Base-by-base conservation (phyloP, 2,888 invertebrate species). In the Pemphredon lugubris region DNA sequence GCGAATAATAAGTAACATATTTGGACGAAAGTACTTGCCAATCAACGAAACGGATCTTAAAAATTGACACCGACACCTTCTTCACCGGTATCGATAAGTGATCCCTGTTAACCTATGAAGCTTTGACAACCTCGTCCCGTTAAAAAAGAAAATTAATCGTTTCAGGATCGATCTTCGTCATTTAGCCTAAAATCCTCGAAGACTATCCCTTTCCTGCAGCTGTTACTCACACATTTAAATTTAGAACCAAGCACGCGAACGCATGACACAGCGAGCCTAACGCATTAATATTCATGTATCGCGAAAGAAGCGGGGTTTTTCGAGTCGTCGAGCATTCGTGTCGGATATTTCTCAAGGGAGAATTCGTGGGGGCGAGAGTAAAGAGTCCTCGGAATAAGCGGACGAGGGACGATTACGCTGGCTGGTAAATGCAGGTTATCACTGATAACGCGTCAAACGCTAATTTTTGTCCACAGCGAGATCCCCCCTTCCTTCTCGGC, bases 281-380 rank as follows among this genome's bases (percentile, higher is more conserved):
- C 7, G 42, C 60, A 64, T 66, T 72, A 75, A 66, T 66, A 64
- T 69, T 72, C 66, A 57, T 42, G 59, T 6, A 42, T 34, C 54
- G 30, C 32, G 53, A 69, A 69, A 58, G 42, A 20, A 21, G 47
- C 39, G 11, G 21, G 14, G 21, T 55, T 53, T 63, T 75, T 65
- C 55, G 48, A 37, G 40, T 55, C 37, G 48, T 3, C 50, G 47
- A 40, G 57, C 51, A 39, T 61, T 71, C 21, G 47, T 34, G 48
- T 16, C 32, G 30, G 42, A 63, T 58, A 75, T 67, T 71, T 58
- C 50, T 71, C 30, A 2, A 14, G 48, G 61, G 57, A 54, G 45
- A 63, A 74, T 61, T 69, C 39, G 26, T 34, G 21, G 42, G 40
- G 18, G n/a, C n/a, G n/a, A 23, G 18, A 58, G 45, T 16, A 40